phyloP scores from a whole-genome alignment of 2,888 invertebrate species.

The Pristionchus japonicus region DNA sequence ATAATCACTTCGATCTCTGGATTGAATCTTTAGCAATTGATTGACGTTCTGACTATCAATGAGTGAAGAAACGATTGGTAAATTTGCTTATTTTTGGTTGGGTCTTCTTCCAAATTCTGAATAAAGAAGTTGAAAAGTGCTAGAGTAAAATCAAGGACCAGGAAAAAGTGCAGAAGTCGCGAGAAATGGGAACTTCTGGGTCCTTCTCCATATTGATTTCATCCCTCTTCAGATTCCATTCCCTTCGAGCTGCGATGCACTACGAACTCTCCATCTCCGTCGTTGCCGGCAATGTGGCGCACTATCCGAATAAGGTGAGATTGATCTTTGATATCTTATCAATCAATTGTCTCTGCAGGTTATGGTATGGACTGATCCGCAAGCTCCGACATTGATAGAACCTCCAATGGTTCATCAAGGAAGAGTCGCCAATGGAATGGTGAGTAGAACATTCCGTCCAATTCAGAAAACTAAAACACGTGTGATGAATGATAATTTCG shows the following conservation, averaged over 20 bases:
- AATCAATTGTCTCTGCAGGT: constrained; percentile 47
- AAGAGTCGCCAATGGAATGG: constrained; percentile 3
- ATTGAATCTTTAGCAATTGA: background rate
- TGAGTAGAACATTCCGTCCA: too few relatives aligned
- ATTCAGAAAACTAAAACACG: too few relatives aligned
- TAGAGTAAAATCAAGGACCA: too few relatives aligned
- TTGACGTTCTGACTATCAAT: too few relatives aligned
- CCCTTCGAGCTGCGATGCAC: background rate
- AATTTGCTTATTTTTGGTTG: too few relatives aligned
- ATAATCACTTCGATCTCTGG: background rate
- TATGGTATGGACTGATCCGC: constrained; percentile 63
- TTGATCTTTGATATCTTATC: background rate
- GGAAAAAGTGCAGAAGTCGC: too few relatives aligned
- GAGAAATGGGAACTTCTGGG: too few relatives aligned
- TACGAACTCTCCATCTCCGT: background rate
- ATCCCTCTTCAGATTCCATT: constrained; percentile 21
- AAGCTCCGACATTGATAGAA: constrained; percentile 72
- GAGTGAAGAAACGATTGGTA: too few relatives aligned
- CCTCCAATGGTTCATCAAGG: constrained; percentile 51
- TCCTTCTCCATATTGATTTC: too few relatives aligned
- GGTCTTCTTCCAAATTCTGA: too few relatives aligned
- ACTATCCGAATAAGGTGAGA: background rate
- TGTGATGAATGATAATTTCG: too few relatives aligned
- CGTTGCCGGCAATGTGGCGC: background rate
- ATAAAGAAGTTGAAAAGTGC: too few relatives aligned